These are phyloP conservation scores for Sebastes iracundus DNA, from an alignment of 2,797 vertebrate species.

Conservation along the genomic window DNA sequence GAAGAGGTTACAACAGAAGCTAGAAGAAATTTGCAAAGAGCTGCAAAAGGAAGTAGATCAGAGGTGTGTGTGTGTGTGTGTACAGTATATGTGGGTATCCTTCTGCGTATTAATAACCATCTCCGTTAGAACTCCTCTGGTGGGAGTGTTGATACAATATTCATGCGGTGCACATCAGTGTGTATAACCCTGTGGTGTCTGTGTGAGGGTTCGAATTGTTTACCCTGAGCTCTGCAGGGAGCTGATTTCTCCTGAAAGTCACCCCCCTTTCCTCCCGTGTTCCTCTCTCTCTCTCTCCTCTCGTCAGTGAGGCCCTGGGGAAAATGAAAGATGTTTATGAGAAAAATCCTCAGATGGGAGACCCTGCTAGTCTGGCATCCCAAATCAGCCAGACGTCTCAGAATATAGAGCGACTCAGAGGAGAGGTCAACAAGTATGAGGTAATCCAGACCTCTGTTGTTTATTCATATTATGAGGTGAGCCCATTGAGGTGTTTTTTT, in stretches of 20 bases:
- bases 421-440: conserved; percentile 90
- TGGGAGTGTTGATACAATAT: conserved; percentile 46
- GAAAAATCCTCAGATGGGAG: conserved; percentile 94
- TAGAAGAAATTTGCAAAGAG: conserved; percentile 87
- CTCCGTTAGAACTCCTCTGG: conserved; percentile 32
- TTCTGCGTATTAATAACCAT: conserved; percentile 50
- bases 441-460: conserved; percentile 69
- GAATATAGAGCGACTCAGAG: conserved; percentile 87
- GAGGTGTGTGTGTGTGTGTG: conserved; percentile 73
- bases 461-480: background rate
- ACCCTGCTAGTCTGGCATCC: conserved; percentile 88
- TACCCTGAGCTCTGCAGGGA: conserved; percentile 62
- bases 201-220: conserved; percentile 59
- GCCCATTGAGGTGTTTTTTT: background rate
- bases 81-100: background rate
- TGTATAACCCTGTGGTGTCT: conserved; percentile 29
- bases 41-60: conserved; percentile 92
- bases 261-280: conserved; percentile 19
- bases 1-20: conserved; percentile 89
- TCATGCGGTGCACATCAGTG: conserved; percentile 51
- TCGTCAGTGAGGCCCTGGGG: conserved; percentile 88
- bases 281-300: background rate
- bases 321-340: conserved; percentile 96
- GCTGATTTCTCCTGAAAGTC: conserved; percentile 54
- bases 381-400: conserved; percentile 89